These are phyloP conservation scores for Stercorarius parasiticus DNA, from an alignment of 2,113 vertebrate species.

Conservation along the genomic window DNA sequence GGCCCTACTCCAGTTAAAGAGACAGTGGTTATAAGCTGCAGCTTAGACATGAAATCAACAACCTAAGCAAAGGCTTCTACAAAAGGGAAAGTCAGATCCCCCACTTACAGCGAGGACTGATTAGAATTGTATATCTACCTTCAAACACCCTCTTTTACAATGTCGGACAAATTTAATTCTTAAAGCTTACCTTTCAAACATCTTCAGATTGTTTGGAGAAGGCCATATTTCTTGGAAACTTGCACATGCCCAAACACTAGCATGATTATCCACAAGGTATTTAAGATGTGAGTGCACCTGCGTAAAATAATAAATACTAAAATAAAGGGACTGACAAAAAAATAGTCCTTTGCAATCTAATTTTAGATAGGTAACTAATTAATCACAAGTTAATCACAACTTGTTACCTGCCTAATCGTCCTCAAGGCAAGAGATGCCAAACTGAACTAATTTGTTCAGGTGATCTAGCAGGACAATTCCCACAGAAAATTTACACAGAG, in stretches of 20 bases:
- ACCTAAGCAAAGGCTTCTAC: neutral
- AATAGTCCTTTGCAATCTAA: neutral
- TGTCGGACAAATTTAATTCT: neutral
- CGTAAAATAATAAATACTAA: neutral
- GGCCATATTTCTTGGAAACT: slow-evolving; percentile 94
- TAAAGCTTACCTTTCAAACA: slow-evolving; percentile 88
- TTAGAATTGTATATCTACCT: neutral
- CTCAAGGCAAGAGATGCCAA: neutral
- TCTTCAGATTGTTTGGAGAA: slow-evolving; percentile 82
- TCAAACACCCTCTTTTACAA: neutral
- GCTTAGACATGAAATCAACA: neutral
- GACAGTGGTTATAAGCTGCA: neutral
- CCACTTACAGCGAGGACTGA: neutral
- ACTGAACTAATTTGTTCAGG: neutral
- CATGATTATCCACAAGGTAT: slow-evolving; percentile 89
- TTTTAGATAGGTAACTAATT: neutral
- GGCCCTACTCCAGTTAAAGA: neutral
- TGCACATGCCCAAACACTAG: slow-evolving; percentile 91
- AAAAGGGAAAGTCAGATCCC: neutral
- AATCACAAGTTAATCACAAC: neutral
- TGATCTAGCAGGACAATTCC: neutral
- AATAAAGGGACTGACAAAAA: neutral
- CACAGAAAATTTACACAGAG: neutral
- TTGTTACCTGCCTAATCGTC: neutral
- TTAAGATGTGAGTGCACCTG: slow-evolving; percentile 92